These are phyloP conservation scores for Andrena bicolor DNA, from an alignment of 2,888 invertebrate species.

Conservation along the genomic window DNA sequence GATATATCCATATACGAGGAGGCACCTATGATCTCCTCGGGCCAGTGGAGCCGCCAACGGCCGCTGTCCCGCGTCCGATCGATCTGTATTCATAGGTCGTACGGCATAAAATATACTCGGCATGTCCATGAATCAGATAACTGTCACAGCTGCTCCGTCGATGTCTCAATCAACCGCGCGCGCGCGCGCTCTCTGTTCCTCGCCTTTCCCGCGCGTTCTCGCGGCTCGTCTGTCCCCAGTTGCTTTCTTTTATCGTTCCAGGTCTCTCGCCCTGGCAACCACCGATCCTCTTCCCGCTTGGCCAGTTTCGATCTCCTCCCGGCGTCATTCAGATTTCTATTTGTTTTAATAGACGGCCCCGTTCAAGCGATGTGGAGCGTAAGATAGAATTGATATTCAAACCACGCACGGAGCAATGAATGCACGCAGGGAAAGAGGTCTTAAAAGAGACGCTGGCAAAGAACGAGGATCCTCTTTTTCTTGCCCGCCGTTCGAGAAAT, in stretches of 20 bases:
- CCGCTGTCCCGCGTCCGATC: conserved; percentile 75
- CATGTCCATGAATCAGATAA: conserved; percentile 85
- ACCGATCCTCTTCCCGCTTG: not conserved
- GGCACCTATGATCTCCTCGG: conserved; percentile 79
- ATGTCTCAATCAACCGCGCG: conserved; percentile 83
- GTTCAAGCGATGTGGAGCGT: no score
- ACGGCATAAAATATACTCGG: conserved; percentile 85
- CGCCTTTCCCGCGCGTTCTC: conserved; percentile 53
- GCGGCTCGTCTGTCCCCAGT: conserved; percentile 60
- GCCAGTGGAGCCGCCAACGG: conserved; percentile 63
- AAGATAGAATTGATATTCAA: no score
- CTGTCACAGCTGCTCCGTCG: conserved; percentile 83
- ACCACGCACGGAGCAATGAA: no score
- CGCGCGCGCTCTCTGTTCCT: conserved; percentile 61
- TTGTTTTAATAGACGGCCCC: not conserved
- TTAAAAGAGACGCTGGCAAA: no score
- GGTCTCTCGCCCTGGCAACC: not conserved
- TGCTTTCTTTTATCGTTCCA: conserved; percentile 44
- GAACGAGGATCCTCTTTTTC: no score
- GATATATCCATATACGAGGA: conserved; percentile 75
- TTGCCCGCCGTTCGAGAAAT: no score
- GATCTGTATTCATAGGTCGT: conserved; percentile 85
- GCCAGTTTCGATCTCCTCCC: not conserved
- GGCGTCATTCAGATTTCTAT: not conserved
- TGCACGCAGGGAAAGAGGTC: no score